Conservation (phyloP, 2,797 vertebrate genomes). For the Gymnoscopelus braueri region DNA sequence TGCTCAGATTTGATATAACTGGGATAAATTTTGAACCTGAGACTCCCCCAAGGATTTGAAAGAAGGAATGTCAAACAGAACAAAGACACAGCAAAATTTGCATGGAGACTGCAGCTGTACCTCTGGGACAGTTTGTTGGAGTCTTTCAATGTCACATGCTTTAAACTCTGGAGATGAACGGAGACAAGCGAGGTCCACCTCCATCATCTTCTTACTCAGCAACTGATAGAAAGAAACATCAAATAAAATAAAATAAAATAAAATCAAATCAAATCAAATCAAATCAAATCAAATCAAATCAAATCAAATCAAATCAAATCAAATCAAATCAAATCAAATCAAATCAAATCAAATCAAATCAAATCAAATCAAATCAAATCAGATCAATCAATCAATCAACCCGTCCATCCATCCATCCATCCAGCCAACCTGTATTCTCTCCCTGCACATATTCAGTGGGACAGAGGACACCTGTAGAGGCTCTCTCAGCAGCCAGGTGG, state of each 20-base stretch:
- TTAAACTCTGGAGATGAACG: conserved; percentile 46
- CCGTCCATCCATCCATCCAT: not conserved
- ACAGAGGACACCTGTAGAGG: conserved; percentile 55
- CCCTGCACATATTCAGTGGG: conserved; percentile 57
- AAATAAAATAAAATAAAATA: not conserved
- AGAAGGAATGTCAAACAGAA: not conserved
- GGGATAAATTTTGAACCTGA: too few species aligned
- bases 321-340: too few species aligned
- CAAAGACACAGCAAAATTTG: not conserved
- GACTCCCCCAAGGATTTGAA: too few species aligned
- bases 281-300: too few species aligned
- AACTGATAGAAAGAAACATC: conserved; percentile 16
- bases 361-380: not conserved
- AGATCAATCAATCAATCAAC: too few species aligned
- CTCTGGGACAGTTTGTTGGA: conserved; percentile 59
- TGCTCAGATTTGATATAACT: too few species aligned
- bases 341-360: not conserved
- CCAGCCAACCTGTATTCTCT: conserved; percentile 72
- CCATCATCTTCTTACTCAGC: conserved; percentile 61
- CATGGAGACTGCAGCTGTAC: conserved; percentile 38
- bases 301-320: not conserved
- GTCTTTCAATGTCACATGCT: conserved; percentile 43
- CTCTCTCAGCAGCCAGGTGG: conserved; percentile 47
- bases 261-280: not conserved
- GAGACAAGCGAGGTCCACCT: conserved; percentile 47